Base-by-base conservation (phyloP, 2,797 vertebrate genomes). In the Tiaroga cobitis region DNA sequence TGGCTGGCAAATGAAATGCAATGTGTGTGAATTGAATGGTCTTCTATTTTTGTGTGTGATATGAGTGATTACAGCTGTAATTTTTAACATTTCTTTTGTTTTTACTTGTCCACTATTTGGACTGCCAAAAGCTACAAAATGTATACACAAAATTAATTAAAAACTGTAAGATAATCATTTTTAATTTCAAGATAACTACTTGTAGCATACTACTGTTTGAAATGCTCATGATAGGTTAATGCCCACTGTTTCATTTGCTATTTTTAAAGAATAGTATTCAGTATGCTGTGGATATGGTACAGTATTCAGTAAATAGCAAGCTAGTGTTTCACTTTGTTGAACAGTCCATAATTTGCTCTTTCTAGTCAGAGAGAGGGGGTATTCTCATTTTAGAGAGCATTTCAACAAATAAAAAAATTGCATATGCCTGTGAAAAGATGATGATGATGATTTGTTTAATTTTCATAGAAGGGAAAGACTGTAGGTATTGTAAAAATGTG, bases 321-420 rank as follows among this genome's bases (percentile, higher is more conserved):
- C 24, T 19, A 49, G 26, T 16, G 61, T 67, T 34, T 43, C 26
- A 37, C 19, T 34, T 68, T 34, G 43, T 51, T 49, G 43, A 80
- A 68, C 13, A 37, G 43, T 43, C 29, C 26, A 49, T 68, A 65
- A 79, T 63, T 79, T 63, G 37, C 37, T 63, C 63, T 79, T 61
- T 41, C 76, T 41, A 79, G 77, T 21, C 39, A 46, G 9, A 79
- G n/a, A 37, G 37, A 41, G 37, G 2, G 51, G 34, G 6, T 49
- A 56, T 81, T 72, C 24, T 26, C 34, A 56, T 56, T 72, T n/a
- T 11, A 56, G 8, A 56, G 10, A 59, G 2, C 34, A 26, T 81
- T 70, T 56, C 15, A 41, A 49, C 32, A 10, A 10, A 67, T 8
- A 67, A 24, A 24, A 24, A 18, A 19, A 11, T 24, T 21, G 2